Evolutionary conservation across 2,888 invertebrate genomes (phyloP), one percentile per base, ranked within the genome.

Genomic region (Tetragonula carbonaria): DNA sequence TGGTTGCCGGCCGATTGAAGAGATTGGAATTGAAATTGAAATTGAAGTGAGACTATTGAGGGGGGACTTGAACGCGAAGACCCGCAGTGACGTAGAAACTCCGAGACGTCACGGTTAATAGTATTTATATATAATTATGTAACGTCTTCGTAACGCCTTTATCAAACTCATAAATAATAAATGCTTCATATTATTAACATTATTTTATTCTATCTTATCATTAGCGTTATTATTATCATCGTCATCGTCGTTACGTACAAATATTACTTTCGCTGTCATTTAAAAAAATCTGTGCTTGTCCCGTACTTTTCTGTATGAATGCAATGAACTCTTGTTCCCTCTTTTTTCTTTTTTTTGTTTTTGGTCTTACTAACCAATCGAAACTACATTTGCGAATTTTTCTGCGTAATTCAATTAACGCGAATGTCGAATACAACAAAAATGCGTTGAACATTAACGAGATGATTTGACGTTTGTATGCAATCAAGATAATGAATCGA

Each of bases 261-360:
- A 75, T 88, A 73, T 78, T 86, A 82, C 78, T 59, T 68, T 88
- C 77, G 79, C 72, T 67, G 63, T 80, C 82, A 82, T 90, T 90
- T 87, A 90, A 90, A 82, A 28, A 57, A 79, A 86, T 86, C 74
- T 68, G 23, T 73, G 23, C 16, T 67, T 68, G 18, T 59, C 57
- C 57, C 14, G n/a, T 57, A 57, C 14, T 28, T 66, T 62, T 80
- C 33, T 71, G 62, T 83, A 75, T 84, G 18, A 73, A 66, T 82
- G 86, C 87, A 83, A 86, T 83, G 75, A 72, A 75, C 85, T 75
- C 76, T 66, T 63, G 62, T 80, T 76, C 67, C 51, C 50, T 33
- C 76, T 66, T 77, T 77, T 63, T 82, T 80, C 57, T 74, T 75
- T 71, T 50, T 80, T 74, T 66, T 65, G 59, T 77, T 38, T 8